These are phyloP conservation scores for Pelodiscus sinensis DNA, from an alignment of 2,113 vertebrate genomes.

Conservation along the genomic window DNA sequence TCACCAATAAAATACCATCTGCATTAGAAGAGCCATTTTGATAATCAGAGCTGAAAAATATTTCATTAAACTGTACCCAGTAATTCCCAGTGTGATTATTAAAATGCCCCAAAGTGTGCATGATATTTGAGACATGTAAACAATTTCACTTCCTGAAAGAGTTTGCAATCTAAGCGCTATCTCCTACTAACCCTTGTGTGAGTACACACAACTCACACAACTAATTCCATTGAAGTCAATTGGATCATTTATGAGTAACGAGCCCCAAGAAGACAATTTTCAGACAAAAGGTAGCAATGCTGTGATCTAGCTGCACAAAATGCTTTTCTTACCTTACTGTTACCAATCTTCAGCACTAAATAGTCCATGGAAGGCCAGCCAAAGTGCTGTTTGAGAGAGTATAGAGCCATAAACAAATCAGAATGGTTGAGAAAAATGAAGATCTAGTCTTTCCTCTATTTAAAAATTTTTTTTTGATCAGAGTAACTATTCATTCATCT, in stretches of 20 bases:
- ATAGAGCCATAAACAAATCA: neutral
- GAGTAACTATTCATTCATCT: neutral
- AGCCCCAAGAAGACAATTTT: neutral
- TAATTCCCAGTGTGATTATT: neutral
- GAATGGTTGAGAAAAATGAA: neutral
- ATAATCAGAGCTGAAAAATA: constrained; percentile 21
- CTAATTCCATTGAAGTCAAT: neutral
- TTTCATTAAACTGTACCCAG: neutral
- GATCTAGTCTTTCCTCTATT: neutral
- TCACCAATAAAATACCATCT: constrained; percentile 40
- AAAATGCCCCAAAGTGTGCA: neutral
- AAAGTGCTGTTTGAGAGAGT: neutral
- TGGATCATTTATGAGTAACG: neutral
- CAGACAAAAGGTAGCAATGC: fast-evolving
- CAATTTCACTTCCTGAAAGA: neutral
- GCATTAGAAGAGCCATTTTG: constrained; percentile 37
- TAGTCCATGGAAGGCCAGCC: neutral
- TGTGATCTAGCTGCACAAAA: neutral
- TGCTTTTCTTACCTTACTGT: neutral
- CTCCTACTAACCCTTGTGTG: neutral
- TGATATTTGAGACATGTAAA: neutral
- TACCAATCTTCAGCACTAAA: neutral
- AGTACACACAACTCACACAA: neutral
- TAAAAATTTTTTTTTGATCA: neutral
- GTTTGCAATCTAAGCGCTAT: neutral